phyloP scores from a whole-genome alignment of 2,797 vertebrate genomes.

The Muscicapa striata region DNA sequence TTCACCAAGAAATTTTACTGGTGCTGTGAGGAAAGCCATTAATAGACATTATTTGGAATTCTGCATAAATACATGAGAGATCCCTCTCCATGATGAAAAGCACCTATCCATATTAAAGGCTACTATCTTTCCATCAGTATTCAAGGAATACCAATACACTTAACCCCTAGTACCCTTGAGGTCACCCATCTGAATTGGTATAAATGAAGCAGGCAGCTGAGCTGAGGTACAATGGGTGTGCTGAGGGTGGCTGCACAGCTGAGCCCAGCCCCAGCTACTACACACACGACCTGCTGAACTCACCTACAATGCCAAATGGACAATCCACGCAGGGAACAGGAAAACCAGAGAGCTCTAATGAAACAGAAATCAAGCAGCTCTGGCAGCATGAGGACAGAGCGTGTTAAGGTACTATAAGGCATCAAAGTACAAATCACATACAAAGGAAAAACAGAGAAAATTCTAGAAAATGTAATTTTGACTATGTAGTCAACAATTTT shows the following conservation, averaged over 20 bases:
- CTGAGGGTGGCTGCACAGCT: fast-evolving
- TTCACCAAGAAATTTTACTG: not conserved
- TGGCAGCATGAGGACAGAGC: not conserved
- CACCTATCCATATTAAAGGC: not conserved
- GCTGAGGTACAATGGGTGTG: fast-evolving
- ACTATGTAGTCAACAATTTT: fast-evolving
- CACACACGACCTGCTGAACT: fast-evolving
- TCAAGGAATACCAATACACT: not conserved
- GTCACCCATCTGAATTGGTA: not conserved
- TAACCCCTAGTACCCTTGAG: not conserved
- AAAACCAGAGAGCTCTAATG: not conserved
- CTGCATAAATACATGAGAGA: not conserved
- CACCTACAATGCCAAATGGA: not conserved
- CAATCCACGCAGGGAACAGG: fast-evolving
- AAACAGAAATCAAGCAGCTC: not conserved
- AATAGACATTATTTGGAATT: not conserved
- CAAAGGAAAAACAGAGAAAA: not conserved
- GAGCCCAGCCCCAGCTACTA: not conserved
- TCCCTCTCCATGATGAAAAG: not conserved
- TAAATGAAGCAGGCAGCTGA: not conserved
- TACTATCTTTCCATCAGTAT: not conserved
- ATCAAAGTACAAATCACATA: not conserved
- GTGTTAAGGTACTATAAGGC: not conserved
- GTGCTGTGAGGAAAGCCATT: not conserved
- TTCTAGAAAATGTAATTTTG: not conserved